Evolutionary conservation across 2,888 invertebrate species (phyloP).

Genomic region (Chaitophorus viminalis): DNA sequence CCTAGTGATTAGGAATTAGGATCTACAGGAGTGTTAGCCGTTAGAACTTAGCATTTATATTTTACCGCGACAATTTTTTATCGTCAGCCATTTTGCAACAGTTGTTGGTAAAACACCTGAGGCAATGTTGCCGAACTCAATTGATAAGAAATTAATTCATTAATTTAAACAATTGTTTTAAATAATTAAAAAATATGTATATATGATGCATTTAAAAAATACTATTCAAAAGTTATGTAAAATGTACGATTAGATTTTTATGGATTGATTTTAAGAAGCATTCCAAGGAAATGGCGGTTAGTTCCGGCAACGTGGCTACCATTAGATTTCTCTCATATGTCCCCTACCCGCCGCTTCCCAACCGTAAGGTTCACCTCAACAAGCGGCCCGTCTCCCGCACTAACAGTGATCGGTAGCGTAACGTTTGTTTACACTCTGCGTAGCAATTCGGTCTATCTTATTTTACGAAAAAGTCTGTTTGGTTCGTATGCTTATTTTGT

Average conservation of each 20-base stretch:
- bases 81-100: slow-evolving; percentile 62
- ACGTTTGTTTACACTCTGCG: slow-evolving; percentile 62
- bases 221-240: neutral
- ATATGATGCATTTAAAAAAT: neutral
- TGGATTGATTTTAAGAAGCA: neutral
- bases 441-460: slow-evolving; percentile 59
- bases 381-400: slow-evolving; percentile 62
- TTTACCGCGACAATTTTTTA: slow-evolving; percentile 57
- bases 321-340: slow-evolving; percentile 61
- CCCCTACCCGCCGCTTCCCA: slow-evolving; percentile 51
- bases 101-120: slow-evolving; percentile 58
- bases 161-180: slow-evolving; percentile 1
- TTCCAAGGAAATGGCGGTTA: slow-evolving; percentile 53
- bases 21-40: no score
- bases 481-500: slow-evolving; percentile 36
- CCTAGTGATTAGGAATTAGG: no score
- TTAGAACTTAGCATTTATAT: slow-evolving; percentile 28
- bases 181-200: neutral
- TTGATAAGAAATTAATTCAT: slow-evolving; percentile 29
- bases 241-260: neutral
- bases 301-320: slow-evolving; percentile 57
- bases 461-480: slow-evolving; percentile 50
- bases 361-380: slow-evolving; percentile 58
- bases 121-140: slow-evolving; percentile 28
- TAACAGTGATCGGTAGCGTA: slow-evolving; percentile 61